Evolutionary conservation across 2,113 vertebrate species (phyloP).

Genomic region (Aspiorhynchus laticeps): DNA sequence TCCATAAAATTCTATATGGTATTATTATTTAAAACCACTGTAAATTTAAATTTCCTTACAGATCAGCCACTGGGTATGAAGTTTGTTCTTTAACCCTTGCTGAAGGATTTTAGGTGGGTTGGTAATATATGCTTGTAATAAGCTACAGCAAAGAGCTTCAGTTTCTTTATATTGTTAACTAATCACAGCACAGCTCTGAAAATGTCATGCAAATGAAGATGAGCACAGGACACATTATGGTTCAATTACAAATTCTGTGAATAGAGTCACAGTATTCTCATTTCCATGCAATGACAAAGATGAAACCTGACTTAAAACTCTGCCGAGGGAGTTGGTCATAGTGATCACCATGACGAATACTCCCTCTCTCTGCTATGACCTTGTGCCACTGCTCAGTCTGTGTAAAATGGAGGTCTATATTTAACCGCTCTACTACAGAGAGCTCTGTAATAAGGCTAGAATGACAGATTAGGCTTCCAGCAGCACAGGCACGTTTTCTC

Average conservation of each 20-base stretch:
- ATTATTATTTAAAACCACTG: too few species aligned
- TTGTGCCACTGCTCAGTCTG: slow-evolving; percentile 54
- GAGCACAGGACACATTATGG: background rate
- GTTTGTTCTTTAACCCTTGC: background rate
- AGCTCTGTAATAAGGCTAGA: slow-evolving; percentile 72
- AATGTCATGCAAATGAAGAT: slow-evolving; percentile 12
- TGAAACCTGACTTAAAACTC: slow-evolving; percentile 44
- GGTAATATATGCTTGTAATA: background rate
- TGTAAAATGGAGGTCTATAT: slow-evolving; percentile 67
- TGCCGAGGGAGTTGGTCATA: slow-evolving; percentile 14
- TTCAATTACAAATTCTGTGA: background rate
- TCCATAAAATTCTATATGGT: too few species aligned
- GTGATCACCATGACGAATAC: slow-evolving; percentile 29
- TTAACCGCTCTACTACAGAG: slow-evolving; percentile 64
- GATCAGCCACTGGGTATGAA: background rate
- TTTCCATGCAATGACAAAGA: background rate
- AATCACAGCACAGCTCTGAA: background rate
- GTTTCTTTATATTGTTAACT: background rate
- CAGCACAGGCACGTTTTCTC: slow-evolving; percentile 55
- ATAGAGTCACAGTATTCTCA: background rate
- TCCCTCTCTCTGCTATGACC: slow-evolving; percentile 36
- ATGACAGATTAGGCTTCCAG: slow-evolving; percentile 69
- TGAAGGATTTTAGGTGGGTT: background rate
- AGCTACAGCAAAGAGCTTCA: background rate
- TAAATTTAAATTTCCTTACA: background rate